A percentile compares a stretch with the other conserved stretches of the same genome.
These are phyloP conservation scores for Gryllus longicercus DNA, from an alignment of 2,888 invertebrate genomes.

Conservation along the genomic window DNA sequence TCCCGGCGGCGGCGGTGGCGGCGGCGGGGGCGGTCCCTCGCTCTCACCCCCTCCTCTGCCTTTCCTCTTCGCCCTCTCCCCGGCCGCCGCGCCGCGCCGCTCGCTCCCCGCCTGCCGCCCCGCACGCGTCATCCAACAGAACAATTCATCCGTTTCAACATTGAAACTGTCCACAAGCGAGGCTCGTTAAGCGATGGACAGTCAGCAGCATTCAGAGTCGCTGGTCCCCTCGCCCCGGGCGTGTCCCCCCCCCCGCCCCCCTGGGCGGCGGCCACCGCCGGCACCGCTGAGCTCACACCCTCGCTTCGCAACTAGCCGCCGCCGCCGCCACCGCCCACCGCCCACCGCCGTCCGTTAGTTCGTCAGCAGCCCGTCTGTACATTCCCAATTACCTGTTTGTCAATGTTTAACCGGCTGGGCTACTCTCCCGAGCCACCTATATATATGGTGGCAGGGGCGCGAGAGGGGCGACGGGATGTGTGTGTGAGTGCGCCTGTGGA, in stretches of 20 bases:
- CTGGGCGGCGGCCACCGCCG: background rate
- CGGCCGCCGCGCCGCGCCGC: background rate
- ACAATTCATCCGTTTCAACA: slow-evolving; percentile 32
- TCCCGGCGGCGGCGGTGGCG: background rate
- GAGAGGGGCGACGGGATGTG: background rate
- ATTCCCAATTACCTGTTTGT: slow-evolving; percentile 43
- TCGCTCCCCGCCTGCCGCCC: background rate
- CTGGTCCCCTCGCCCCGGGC: background rate
- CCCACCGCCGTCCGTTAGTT: background rate
- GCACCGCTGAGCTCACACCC: background rate
- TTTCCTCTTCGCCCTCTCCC: slow-evolving; percentile 1
- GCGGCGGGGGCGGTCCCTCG: background rate
- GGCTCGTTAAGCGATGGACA: slow-evolving; percentile 32
- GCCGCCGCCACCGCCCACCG: background rate
- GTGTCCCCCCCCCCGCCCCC: background rate
- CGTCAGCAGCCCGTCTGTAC: slow-evolving; percentile 27
- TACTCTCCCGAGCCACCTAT: background rate
- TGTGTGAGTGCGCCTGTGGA: background rate
- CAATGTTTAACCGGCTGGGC: slow-evolving; percentile 41
- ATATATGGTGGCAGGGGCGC: background rate
- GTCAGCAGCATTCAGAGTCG: slow-evolving; percentile 22
- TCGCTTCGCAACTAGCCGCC: background rate
- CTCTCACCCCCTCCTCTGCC: background rate
- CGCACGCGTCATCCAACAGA: slow-evolving; percentile 25
- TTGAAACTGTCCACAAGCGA: slow-evolving; percentile 33